Conservation (phyloP, 2,113 vertebrate species). For the Amblyornis subalaris region DNA sequence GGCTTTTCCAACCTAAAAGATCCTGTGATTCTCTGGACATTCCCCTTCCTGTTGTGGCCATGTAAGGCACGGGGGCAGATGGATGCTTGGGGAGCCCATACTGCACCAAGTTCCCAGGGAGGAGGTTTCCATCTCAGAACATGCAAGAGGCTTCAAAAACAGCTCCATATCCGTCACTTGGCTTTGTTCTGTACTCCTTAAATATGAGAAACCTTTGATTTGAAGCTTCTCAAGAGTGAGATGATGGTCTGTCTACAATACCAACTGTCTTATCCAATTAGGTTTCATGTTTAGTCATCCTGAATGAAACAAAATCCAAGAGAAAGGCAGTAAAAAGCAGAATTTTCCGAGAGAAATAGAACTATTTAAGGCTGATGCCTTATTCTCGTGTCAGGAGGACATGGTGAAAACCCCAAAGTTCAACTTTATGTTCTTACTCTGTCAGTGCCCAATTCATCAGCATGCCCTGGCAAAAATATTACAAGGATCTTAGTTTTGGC, state of each 20-base stretch:
- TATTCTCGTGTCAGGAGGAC: not conserved
- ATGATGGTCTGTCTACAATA: not conserved
- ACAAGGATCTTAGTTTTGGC: not conserved
- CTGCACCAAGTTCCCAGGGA: rapidly evolving
- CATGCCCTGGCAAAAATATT: not conserved
- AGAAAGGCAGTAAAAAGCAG: not conserved
- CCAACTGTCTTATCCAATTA: not conserved
- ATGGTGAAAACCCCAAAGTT: not conserved
- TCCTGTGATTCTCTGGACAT: not conserved
- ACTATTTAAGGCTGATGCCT: not conserved
- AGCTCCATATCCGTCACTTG: not conserved
- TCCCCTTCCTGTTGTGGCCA: not conserved
- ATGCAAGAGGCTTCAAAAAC: not conserved
- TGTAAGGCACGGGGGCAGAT: not conserved
- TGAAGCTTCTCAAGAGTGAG: not conserved
- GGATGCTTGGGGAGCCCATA: not conserved
- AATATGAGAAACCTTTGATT: not conserved
- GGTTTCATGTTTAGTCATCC: not conserved
- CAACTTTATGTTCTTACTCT: not conserved
- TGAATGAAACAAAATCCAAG: not conserved
- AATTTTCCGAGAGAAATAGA: not conserved
- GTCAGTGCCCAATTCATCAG: not conserved
- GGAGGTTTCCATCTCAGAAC: not conserved
- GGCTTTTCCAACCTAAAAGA: not conserved
- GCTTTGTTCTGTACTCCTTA: not conserved